These are phyloP conservation scores for Enteromius radiatus DNA, from an alignment of 2,797 vertebrate species.

Conservation along the genomic window DNA sequence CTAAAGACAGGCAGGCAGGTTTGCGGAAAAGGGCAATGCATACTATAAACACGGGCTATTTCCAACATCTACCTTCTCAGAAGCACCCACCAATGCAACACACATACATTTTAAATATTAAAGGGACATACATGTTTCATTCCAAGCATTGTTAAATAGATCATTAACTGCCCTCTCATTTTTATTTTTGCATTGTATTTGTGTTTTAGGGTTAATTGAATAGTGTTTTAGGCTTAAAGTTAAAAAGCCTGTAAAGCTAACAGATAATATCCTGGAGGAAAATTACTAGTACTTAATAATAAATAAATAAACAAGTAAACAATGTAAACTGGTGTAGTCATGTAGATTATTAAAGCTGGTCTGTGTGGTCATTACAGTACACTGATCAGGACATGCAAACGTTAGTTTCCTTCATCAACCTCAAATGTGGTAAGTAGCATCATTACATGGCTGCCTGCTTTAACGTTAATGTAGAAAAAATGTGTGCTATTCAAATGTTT, in stretches of 20 bases:
- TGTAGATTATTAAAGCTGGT: too few species aligned
- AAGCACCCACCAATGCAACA: not conserved
- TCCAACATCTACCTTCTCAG: not conserved
- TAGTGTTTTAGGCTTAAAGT: not conserved
- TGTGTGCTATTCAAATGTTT: too few species aligned
- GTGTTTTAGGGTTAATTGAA: not conserved
- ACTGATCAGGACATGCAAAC: too few species aligned
- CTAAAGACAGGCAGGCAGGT: conserved; percentile 13
- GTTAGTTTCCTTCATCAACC: too few species aligned
- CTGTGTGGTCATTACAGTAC: too few species aligned
- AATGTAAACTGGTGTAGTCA: too few species aligned
- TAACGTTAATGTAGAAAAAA: too few species aligned
- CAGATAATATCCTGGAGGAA: not conserved
- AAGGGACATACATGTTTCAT: not conserved
- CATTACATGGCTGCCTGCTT: too few species aligned
- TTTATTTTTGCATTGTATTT: not conserved
- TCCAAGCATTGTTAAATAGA: not conserved
- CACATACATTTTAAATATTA: not conserved
- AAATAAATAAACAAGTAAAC: too few species aligned
- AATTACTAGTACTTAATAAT: not conserved
- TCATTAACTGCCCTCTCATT: not conserved
- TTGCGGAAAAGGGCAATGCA: conserved; percentile 5
- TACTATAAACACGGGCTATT: conserved; percentile 18
- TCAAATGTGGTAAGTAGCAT: too few species aligned
- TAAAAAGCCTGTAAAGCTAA: not conserved